Base-by-base conservation (phyloP, 2,888 invertebrate genomes). In the Bruchidius siliquastri region DNA sequence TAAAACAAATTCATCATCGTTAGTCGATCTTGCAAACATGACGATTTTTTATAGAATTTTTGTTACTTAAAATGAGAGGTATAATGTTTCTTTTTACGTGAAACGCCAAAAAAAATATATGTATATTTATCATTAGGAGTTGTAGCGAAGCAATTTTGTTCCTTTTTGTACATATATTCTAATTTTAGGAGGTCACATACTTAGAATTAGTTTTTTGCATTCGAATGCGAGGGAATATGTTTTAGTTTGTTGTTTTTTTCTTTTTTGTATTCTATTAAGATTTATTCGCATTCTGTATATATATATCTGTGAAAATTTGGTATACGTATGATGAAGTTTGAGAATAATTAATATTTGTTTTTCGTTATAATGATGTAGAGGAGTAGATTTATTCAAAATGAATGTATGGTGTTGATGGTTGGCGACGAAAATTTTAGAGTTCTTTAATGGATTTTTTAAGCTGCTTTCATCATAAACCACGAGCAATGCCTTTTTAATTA, bases 321-420 rank as follows among this genome's bases (percentile, higher is more conserved):
- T 87, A 87, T 87, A 86, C 86, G 87, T 86, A 86, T 81, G 85
- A 86, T 86, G 85, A 86, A 86, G 86, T 86, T 86, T 87, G 77
- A 81, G 81, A 86, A 85, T 84, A 84, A 83, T 84, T 84, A 84
- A 83, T 85, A 83, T 81, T 84, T 84, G 83, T 84, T 86, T 86
- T 86, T 84, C 82, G 85, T 85, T 86, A 68, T 21, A n/a, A 83
- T 81, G 78, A 72, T 75, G 76, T 79, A 81, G 81, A 80, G 77
- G 76, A 77, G 76, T 79, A 76, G 68, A 68, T 49, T 49, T 49
- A 49, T 26, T n/a, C 26, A 8, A 26, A 26, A 26, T 49, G 49
- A 49, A 49, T 8, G 49, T 49, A 49, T 49, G 49, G 49, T 49
- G 49, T 49, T 49, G 49, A 49, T 18, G 49, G 49, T 49, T 49